Evolutionary conservation across 2,113 vertebrate species (phyloP).

Genomic region (Sapajus apella): DNA sequence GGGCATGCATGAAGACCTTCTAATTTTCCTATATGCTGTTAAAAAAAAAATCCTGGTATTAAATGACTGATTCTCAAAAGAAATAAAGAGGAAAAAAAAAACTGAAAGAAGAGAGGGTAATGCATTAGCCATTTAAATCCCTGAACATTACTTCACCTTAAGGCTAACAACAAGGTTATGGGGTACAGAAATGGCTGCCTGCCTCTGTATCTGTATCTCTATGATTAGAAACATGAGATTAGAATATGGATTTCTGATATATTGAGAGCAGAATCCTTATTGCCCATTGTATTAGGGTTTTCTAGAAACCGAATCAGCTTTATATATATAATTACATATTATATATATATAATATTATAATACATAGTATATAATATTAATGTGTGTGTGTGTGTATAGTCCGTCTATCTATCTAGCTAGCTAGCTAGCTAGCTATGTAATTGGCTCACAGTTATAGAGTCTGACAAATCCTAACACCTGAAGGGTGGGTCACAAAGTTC

Average conservation of each 20-base stretch:
- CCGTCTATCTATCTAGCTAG: no score
- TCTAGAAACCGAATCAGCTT: not conserved
- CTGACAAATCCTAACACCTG: not conserved
- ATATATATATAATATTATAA: not conserved
- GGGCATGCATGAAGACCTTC: not conserved
- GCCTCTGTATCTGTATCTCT: not conserved
- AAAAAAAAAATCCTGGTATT: not conserved
- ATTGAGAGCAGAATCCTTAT: not conserved
- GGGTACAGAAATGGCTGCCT: not conserved
- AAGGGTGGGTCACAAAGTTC: not conserved
- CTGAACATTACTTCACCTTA: not conserved
- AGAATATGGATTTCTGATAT: not conserved
- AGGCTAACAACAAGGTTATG: not conserved
- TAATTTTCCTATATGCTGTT: not conserved
- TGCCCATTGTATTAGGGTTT: not conserved
- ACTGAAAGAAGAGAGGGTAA: not conserved
- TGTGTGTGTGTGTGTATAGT: no score
- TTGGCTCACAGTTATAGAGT: not conserved
- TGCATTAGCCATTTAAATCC: not conserved
- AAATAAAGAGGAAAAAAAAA: not conserved
- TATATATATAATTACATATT: no score
- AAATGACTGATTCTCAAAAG: not conserved
- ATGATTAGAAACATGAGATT: not conserved
- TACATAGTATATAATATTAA: no score
- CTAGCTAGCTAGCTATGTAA: not conserved